Evolutionary conservation across 1,140 invertebrate genomes (phyloP), one percentile per base, ranked within the genome.

Genomic region (Apis florea): DNA sequence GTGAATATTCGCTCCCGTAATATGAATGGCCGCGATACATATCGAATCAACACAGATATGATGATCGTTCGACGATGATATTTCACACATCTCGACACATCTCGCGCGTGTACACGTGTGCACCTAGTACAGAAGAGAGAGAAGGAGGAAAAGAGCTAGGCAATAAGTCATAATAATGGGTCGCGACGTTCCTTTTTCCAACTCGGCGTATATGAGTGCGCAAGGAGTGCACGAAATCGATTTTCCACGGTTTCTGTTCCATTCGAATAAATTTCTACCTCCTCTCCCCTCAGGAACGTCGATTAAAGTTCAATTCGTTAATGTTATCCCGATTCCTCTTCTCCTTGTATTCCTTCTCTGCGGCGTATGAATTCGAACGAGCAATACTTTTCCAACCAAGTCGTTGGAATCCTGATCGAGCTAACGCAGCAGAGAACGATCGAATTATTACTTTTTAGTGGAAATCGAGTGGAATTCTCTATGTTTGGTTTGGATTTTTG

Each of bases 331-430:
- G 40, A 56, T 51, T 72, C 58, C 71, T 61, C n/a, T 21, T 47
- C 56, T 85, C 72, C 67, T 71, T n/a, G 58, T 61, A 53, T 5
- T 6, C 69, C 78, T 82, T 82, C 79, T 64, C 47, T n/a, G 47
- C 82, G 83, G 70, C 83, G 85, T 79, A 85, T 88, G 75, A 86
- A 88, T 89, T 87, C 85, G 83, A 83, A 40, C 71, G 83, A 88
- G 86, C 82, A 88, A 88, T 89, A 85, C 78, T 84, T 88, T 87
- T 87, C 79, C 70, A 58, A 75, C 59, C 69, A 74, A n/a, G 64
- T 68, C n/a, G 61, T 13, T 31, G 63, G 51, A n/a, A 83, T 77
- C 66, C 74, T 85, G 54, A 77, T 26, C 59, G 59, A 1, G 13
- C 15, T 13, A 15, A 61, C 24, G 15, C 59, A 51, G 9, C 13